These are phyloP conservation scores for Lochmaea capreae DNA, from an alignment of 2,888 invertebrate species.

Conservation along the genomic window DNA sequence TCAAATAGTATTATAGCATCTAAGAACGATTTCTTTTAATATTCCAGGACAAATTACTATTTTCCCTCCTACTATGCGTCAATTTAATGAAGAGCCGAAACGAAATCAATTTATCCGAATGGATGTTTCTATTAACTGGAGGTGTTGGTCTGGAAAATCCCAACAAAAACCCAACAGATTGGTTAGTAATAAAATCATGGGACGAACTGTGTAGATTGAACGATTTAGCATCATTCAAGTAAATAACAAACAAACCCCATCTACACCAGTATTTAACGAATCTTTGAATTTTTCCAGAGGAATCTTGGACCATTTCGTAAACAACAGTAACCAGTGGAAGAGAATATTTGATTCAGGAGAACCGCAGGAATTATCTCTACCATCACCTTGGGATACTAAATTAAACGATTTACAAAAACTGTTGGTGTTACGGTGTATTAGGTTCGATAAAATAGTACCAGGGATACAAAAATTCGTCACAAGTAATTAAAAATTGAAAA, in stretches of 20 bases:
- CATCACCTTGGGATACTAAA: constrained; percentile 76
- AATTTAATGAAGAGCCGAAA: constrained; percentile 75
- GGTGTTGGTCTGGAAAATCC: constrained; percentile 85
- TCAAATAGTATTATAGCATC: no score
- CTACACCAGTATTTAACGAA: neutral
- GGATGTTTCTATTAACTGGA: constrained; percentile 90
- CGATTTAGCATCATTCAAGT: constrained; percentile 62
- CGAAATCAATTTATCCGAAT: constrained; percentile 74
- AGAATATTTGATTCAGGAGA: constrained; percentile 77
- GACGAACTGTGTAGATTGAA: constrained; percentile 79
- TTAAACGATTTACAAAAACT: constrained; percentile 79
- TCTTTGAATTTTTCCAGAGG: constrained; percentile 67
- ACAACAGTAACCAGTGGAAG: constrained; percentile 76
- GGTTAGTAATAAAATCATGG: constrained; percentile 81
- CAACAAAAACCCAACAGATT: constrained; percentile 74
- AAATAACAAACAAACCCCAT: constrained; percentile 1
- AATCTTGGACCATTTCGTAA: constrained; percentile 74
- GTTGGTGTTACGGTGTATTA: constrained; percentile 81
- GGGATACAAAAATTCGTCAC: constrained; percentile 71
- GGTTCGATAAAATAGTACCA: constrained; percentile 89
- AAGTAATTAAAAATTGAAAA: constrained; percentile 37
- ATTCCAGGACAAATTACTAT: constrained; percentile 86
- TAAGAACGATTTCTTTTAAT: no score
- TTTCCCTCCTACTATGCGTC: constrained; percentile 80
- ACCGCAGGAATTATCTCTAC: constrained; percentile 79